Conservation (phyloP, 2,113 vertebrate genomes). For the Neoarius graeffei region DNA sequence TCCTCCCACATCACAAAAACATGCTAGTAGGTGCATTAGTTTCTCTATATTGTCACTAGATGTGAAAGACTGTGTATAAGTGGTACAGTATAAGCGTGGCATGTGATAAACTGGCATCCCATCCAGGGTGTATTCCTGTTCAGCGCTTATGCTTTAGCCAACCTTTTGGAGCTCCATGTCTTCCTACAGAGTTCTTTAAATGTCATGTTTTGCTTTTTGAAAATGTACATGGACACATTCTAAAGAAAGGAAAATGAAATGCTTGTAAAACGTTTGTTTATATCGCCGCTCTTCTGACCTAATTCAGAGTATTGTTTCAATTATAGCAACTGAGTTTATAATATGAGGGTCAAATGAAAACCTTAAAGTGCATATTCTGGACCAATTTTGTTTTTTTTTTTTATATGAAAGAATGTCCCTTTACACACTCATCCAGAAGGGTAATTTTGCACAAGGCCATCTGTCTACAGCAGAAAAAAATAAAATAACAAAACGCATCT, state of each 20-base stretch:
- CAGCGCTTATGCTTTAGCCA: not conserved
- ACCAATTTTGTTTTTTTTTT: not conserved
- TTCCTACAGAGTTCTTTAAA: not conserved
- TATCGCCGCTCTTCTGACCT: not conserved
- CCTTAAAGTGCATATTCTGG: too few relatives aligned
- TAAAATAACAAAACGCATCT: too few relatives aligned
- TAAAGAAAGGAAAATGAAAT: not conserved
- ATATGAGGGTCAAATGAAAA: not conserved
- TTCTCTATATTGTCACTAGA: not conserved
- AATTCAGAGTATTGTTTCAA: not conserved
- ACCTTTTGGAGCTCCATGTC: not conserved
- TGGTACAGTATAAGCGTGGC: not conserved
- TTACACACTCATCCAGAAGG: too few relatives aligned
- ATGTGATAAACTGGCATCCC: not conserved
- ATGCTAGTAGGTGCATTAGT: not conserved
- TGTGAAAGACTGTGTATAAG: not conserved
- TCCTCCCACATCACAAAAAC: not conserved
- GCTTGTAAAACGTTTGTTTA: not conserved
- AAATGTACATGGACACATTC: not conserved
- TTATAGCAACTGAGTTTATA: not conserved
- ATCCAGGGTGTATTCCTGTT: not conserved
- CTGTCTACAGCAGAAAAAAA: too few relatives aligned
- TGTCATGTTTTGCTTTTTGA: not conserved
- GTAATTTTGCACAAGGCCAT: too few relatives aligned
- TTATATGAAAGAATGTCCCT: not conserved